phyloP scores from a whole-genome alignment of 2,888 invertebrate species.

The Plagiodera versicolora region DNA sequence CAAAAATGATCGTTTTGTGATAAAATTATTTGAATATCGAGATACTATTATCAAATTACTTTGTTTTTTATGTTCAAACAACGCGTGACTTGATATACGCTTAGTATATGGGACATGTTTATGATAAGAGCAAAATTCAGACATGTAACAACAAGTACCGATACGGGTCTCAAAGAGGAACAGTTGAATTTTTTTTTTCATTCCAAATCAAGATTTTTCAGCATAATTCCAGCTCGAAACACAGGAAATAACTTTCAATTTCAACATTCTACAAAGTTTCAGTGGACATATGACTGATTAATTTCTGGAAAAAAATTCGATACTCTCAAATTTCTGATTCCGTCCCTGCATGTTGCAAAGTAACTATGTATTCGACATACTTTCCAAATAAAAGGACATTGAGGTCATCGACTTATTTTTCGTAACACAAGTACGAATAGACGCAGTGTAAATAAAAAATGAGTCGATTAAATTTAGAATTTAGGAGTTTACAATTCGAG shows the following conservation, averaged over 20 bases:
- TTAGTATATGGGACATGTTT: constrained; percentile 10
- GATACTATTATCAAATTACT: constrained; percentile 5
- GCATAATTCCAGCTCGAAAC: too few species aligned
- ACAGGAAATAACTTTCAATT: too few species aligned
- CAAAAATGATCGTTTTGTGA: neutral
- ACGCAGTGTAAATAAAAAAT: constrained; percentile 10
- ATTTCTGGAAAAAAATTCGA: too few species aligned
- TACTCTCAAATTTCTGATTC: neutral
- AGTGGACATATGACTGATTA: too few species aligned
- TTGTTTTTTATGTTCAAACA: constrained; percentile 13
- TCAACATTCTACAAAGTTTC: too few species aligned
- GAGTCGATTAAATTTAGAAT: neutral
- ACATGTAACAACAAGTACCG: neutral
- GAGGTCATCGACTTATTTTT: constrained; percentile 31
- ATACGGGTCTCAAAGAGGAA: too few species aligned
- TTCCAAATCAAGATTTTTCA: too few species aligned
- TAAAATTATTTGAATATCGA: constrained; percentile 6
- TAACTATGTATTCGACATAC: constrained; percentile 29
- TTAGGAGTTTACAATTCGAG: neutral
- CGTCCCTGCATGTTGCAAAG: constrained; percentile 28
- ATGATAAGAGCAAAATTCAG: constrained; percentile 13
- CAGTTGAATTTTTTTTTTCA: too few species aligned
- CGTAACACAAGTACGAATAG: constrained; percentile 19
- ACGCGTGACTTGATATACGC: constrained; percentile 5
- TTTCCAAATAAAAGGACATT: constrained; percentile 25